Base-by-base conservation (phyloP, 1,140 invertebrate species). In the Brachionus angularis region DNA sequence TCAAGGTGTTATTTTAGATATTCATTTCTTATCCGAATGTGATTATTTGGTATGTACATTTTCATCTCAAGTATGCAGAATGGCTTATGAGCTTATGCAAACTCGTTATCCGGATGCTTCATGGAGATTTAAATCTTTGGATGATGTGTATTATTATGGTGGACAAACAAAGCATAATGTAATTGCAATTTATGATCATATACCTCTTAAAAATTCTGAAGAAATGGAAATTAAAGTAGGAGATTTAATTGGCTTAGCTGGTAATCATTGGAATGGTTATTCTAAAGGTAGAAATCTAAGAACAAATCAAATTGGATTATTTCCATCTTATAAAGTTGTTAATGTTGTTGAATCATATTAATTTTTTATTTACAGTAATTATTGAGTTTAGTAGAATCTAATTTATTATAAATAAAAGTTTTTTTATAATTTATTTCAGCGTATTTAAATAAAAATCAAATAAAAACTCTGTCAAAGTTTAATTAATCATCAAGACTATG, bases 21-120 rank as follows among this genome's bases (percentile, higher is more conserved):
- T 96, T 58, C 87, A 93, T 78, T 85, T 95, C 77, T 81, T 97
- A 18, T 88, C 93, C 0, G 83, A 88, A 73, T 88, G 87, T 77
- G 91, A 97, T 81, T 91, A 88, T 82, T 81, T 97, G 58, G 93
- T 98, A 8, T 97, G 93, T 80, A 97, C 93, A 0, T 96, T 97
- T 79, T 96, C 92, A 50, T 96, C 93, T 61, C 93, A 96, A 86
- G 91, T 96, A 21, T 96, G 93, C 77, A 86, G 93, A 21, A 87
- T 96, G 5, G 93, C 93, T 0, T 98, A 96, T 81, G 94, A 98
- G 82, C 86, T 97, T 58, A 96, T 96, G 92, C 93, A 96, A 80
- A 88, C 88, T 0, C 85, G 89, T 74, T 86, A 90, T 75, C 85
- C 87, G 14, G 92, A 96, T 83, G 91, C 91, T 0, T 86, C 91